Base-by-base conservation (phyloP, 2,797 vertebrate genomes). In the Coregonus sp. region DNA sequence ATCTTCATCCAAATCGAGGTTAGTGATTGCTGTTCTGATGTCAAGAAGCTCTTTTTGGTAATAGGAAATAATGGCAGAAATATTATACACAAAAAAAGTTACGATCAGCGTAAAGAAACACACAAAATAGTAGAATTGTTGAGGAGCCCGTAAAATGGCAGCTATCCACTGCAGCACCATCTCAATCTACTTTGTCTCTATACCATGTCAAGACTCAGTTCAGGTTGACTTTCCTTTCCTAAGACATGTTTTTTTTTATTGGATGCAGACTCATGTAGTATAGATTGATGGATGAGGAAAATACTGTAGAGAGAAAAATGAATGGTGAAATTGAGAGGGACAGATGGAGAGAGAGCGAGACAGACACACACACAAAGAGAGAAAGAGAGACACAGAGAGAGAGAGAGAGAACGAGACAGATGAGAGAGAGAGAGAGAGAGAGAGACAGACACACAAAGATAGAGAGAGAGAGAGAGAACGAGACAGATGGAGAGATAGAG, bases 401-500 rank as follows among this genome's bases (percentile, higher is more conserved):
- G 40, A 3, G n/a, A 33, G 16, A 73, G 15, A 63, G 7, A n/a
- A 18, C 9, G n/a, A 63, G 59, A 1, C n/a, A 63, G 20, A 3
- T 25, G 16, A 20, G 20, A 29, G 61, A 63, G 20, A 29, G 20
- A 63, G 20, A 25, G 20, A 20, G 59, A 29, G 7, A 63, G 61
- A 63, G 1, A 63, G 61, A 63, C 1, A 63, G 61, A n/a, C 16
- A 2, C n/a, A 63, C 16, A 25, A n/a, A 63, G 7, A n/a, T 3
- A 59, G 56, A 59, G 56, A 18, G 59, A 20, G n/a, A n/a, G 59
- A n/a, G n/a, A 63, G n/a, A 11, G 7, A 63, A 18, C 20, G 18
- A 61, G 56, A 61, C 0, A 20, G 59, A 61, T 0, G 20, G 59
- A 79, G 29, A 74, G 82, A 86, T 12, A 82, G 76, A 69, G 65